Conservation (phyloP, 2,888 invertebrate genomes). For the Sipunculus nudus region DNA sequence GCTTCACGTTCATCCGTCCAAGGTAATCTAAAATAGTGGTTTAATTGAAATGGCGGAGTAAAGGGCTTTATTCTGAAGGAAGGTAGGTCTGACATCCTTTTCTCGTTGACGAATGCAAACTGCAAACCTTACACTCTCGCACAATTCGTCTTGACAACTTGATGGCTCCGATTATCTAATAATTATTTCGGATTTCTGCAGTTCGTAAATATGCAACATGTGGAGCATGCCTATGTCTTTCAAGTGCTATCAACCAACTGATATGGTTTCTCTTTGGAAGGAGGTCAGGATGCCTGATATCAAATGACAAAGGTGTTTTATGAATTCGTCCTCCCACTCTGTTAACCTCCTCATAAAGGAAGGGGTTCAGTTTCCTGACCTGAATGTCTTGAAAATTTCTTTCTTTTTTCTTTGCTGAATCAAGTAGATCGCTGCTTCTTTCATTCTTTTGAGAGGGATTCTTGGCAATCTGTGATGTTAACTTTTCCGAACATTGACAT, state of each 20-base stretch:
- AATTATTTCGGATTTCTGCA: conserved; percentile 10
- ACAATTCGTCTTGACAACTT: not conserved
- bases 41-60: conserved; percentile 7
- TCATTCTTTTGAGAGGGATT: not conserved
- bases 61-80: conserved; percentile 4
- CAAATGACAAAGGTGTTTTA: not conserved
- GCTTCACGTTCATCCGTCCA: conserved; percentile 7
- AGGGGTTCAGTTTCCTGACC: conserved; percentile 5
- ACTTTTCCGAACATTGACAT: not conserved
- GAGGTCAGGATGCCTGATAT: conserved; percentile 9
- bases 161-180: conserved; percentile 15
- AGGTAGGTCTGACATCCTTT: conserved; percentile 10
- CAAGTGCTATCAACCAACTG: not conserved
- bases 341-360: conserved; percentile 5
- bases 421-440: conserved; percentile 1
- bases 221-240: not conserved
- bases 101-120: conserved; percentile 12
- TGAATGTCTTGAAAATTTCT: not conserved
- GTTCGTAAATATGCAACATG: conserved; percentile 13
- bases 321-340: conserved; percentile 1
- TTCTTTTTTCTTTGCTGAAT: conserved; percentile 5
- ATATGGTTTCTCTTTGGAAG: conserved; percentile 4
- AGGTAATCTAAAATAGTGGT: conserved; percentile 3
- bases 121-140: conserved; percentile 3
- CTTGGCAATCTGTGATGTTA: not conserved